Conservation (phyloP, 2,113 vertebrate genomes). For the Corythoichthys intestinalis region DNA sequence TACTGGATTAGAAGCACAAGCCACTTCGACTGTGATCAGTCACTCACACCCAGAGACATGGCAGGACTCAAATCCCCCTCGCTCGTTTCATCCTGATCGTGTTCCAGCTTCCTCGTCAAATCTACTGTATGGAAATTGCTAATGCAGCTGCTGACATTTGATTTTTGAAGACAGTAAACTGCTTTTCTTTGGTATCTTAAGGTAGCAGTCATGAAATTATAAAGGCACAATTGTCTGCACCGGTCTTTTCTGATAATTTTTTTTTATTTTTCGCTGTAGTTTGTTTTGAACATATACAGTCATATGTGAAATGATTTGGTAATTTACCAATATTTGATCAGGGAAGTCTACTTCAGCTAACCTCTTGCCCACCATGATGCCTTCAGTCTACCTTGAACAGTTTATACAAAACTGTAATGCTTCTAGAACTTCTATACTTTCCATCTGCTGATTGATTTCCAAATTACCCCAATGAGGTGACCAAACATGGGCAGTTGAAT, state of each 20-base stretch:
- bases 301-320: background rate
- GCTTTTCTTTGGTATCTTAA: background rate
- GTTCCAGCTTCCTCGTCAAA: slow-evolving; percentile 35
- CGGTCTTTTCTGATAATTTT: background rate
- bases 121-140: slow-evolving; percentile 66
- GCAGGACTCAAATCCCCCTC: slow-evolving; percentile 60
- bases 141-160: slow-evolving; percentile 37
- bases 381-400: slow-evolving; percentile 12
- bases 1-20: slow-evolving; percentile 71
- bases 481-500: slow-evolving; percentile 33
- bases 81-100: slow-evolving; percentile 43
- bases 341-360: background rate
- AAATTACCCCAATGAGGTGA: slow-evolving; percentile 44
- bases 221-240: background rate
- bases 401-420: slow-evolving; percentile 47
- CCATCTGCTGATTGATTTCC: slow-evolving; percentile 75
- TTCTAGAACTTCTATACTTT: slow-evolving; percentile 79
- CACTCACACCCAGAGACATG: slow-evolving; percentile 56
- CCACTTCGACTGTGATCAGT: slow-evolving; percentile 68
- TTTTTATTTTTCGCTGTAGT: background rate
- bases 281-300: background rate
- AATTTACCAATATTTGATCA: background rate
- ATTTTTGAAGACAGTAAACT: slow-evolving; percentile 8
- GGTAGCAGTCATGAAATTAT: background rate
- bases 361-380: background rate